Percentiles rank a stretch among this genome's conserved stretches.
phyloP scores from a whole-genome alignment of 2,113 vertebrate species.

The Oenanthe oenanthe region DNA sequence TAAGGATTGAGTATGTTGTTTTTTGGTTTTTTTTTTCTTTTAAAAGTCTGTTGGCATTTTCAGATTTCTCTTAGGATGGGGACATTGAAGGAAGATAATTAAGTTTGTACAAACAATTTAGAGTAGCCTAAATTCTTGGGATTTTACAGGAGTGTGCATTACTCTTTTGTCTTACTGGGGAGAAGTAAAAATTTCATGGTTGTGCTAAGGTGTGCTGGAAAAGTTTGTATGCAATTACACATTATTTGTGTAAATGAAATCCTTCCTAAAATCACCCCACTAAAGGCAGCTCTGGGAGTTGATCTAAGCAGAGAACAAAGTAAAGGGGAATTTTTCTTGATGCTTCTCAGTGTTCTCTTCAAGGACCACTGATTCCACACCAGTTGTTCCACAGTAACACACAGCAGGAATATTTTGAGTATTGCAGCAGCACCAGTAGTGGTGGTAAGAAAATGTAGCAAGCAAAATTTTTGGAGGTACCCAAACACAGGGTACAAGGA shows the following conservation, averaged over 20 bases:
- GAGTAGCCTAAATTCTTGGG: not conserved
- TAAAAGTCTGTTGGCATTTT: not conserved
- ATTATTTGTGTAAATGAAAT: not conserved
- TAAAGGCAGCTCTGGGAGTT: not conserved
- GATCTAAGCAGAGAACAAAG: not conserved
- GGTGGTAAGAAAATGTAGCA: not conserved
- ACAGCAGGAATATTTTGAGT: not conserved
- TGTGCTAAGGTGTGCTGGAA: not conserved
- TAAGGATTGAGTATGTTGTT: not conserved
- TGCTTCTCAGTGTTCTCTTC: not conserved
- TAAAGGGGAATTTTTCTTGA: not conserved
- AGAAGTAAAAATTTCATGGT: not conserved
- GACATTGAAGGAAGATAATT: not conserved
- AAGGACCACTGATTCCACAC: not conserved
- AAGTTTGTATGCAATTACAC: not conserved
- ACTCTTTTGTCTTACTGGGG: not conserved
- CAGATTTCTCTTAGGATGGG: not conserved
- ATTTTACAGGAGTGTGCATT: fast-evolving
- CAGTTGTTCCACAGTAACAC: too few relatives aligned
- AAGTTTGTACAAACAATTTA: not conserved
- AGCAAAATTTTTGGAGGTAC: not conserved
- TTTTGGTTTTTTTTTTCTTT: not conserved
- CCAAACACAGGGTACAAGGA: not conserved
- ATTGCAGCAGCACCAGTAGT: not conserved
- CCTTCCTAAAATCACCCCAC: fast-evolving